Evolutionary conservation across 2,797 vertebrate genomes (phyloP).

Genomic region (Labroides dimidiatus): DNA sequence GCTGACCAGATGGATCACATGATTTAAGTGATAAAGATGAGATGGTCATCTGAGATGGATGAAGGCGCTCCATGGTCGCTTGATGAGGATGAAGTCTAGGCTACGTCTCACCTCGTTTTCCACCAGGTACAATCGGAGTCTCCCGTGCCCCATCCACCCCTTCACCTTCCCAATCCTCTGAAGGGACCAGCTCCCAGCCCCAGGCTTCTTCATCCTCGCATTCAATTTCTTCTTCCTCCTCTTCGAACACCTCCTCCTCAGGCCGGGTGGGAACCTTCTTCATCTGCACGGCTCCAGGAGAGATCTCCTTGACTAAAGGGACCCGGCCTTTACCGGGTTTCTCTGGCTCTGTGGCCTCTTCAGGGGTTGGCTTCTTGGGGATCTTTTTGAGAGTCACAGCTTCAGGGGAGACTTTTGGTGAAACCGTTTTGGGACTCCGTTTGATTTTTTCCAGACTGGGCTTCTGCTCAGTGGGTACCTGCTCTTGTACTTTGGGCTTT

Average conservation of each 20-base stretch:
- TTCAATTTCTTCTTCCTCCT: slow-evolving; percentile 60
- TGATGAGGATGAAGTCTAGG: slow-evolving; percentile 56
- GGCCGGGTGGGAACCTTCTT: slow-evolving; percentile 79
- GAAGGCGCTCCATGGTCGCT: slow-evolving; percentile 48
- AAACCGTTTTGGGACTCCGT: slow-evolving; percentile 50
- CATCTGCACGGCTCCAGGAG: slow-evolving; percentile 77
- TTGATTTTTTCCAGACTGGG: slow-evolving; percentile 54
- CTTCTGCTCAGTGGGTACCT: slow-evolving; percentile 57
- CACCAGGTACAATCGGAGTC: slow-evolving; percentile 83
- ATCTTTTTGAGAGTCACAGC: slow-evolving; percentile 66
- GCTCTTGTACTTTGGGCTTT: slow-evolving; percentile 56
- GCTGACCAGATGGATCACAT: slow-evolving; percentile 6
- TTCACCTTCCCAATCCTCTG: slow-evolving; percentile 80
- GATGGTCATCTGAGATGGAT: slow-evolving; percentile 61
- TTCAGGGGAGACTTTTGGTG: slow-evolving; percentile 73
- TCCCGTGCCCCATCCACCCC: slow-evolving; percentile 76
- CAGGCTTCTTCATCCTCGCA: slow-evolving; percentile 72
- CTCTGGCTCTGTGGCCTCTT: slow-evolving; percentile 42
- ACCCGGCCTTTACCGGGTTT: slow-evolving; percentile 53
- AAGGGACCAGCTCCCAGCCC: slow-evolving; percentile 84
- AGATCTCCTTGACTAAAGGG: slow-evolving; percentile 74
- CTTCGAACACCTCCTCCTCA: slow-evolving; percentile 78
- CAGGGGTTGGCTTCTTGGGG: slow-evolving; percentile 59
- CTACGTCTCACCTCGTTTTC: slow-evolving; percentile 89
- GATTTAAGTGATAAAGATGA: slow-evolving; percentile 61